Base-by-base conservation (phyloP, 2,797 vertebrate genomes). In the Pipistrellus nathusii region DNA sequence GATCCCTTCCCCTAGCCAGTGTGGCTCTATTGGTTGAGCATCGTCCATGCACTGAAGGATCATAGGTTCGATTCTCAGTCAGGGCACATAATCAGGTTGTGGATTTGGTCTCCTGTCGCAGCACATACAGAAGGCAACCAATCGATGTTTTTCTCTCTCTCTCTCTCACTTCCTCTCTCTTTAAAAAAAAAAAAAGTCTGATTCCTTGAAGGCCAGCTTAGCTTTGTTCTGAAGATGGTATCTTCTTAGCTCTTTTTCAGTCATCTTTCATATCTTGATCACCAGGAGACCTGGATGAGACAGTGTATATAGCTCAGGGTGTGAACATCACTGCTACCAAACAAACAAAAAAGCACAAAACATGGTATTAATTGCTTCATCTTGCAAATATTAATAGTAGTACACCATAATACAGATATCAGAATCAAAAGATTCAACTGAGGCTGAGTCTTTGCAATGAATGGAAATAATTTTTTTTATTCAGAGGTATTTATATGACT, bases 281-380 rank as follows among this genome's bases (percentile, higher is more conserved):
- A 94, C 64, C 66, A 66, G 62, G 62, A 81, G 44, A 53, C 35
- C 18, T 72, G n/a, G 32, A 51, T 81, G 46, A 81, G 75, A 85
- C n/a, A 20, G 4, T 76, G 18, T 72, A 2, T 83, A 20, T 44
- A 71, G 30, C 27, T 66, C 11, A 35, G 44, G 51, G 10, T 7
- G 2, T 32, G 53, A 76, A 53, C 53, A 53, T 82, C 46, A 69
- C 17, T 38, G 73, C 78, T 71, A 35, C 44, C 72, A 88, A 57
- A 27, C 20, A 35, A 32, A 51, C 53, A 21, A 20, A 53, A 92
- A 82, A 80, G 25, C 4, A 0, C 46, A 90, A 69, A 84, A 90
- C 41, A 41, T 81, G 32, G 82, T 85, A n/a, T n/a, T n/a, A n/a
- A n/a, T n/a, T n/a, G n/a, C 35, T 90, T 94, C n/a, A 21, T 88